These are phyloP conservation scores for Amblyraja radiata DNA, from an alignment of 2,797 vertebrate species.

Conservation along the genomic window DNA sequence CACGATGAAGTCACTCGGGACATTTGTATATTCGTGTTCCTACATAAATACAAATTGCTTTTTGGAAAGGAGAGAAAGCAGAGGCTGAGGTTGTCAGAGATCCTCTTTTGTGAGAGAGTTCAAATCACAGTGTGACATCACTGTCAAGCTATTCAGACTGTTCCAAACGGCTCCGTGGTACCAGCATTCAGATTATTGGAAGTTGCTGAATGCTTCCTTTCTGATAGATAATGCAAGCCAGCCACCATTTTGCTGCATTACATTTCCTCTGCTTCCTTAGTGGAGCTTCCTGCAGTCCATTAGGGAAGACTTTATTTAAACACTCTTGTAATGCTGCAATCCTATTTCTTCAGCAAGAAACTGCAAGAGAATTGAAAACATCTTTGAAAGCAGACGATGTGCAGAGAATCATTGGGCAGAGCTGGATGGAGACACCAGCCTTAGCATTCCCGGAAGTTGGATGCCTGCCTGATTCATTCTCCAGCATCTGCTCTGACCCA, in stretches of 20 bases:
- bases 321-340: no score
- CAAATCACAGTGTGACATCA: neutral
- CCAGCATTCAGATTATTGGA: neutral
- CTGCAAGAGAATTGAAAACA: neutral
- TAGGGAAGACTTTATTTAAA: neutral
- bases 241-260: neutral
- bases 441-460: neutral
- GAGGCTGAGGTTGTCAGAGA: neutral
- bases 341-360: no score
- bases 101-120: neutral
- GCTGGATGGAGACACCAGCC: neutral
- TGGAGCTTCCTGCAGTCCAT: neutral
- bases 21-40: no score
- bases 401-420: neutral
- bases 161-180: neutral
- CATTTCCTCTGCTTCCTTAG: neutral
- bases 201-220: neutral
- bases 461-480: neutral
- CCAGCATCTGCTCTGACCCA: neutral
- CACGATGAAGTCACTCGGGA: neutral
- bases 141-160: neutral
- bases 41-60: neutral
- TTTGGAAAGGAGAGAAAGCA: neutral
- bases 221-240: neutral
- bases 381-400: neutral